These are phyloP conservation scores for Hypotaenidia okinawae DNA, from an alignment of 2,797 vertebrate genomes.

Conservation along the genomic window DNA sequence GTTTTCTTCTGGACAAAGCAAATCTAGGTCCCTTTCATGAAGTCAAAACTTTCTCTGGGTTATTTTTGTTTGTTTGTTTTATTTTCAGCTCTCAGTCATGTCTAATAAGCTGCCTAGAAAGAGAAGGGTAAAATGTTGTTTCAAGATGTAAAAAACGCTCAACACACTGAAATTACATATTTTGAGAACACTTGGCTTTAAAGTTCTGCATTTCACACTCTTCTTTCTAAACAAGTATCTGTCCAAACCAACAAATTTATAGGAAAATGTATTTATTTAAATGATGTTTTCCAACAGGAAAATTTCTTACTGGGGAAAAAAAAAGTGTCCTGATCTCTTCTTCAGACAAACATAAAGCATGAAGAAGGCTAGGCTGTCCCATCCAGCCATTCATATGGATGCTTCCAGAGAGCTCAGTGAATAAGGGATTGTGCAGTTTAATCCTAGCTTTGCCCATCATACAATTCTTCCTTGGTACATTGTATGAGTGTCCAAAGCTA, in stretches of 20 bases:
- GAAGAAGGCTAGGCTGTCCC: neutral
- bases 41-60: neutral
- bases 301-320: neutral
- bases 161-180: neutral
- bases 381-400: neutral
- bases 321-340: neutral
- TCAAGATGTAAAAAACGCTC: neutral
- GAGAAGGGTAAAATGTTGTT: neutral
- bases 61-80: neutral
- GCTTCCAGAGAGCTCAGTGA: neutral
- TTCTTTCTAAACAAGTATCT: neutral
- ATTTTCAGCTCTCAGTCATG: neutral
- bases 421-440: neutral
- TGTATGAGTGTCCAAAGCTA: neutral
- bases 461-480: neutral
- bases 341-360: neutral
- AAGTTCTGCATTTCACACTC: neutral
- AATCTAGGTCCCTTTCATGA: neutral
- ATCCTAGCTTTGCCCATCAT: neutral
- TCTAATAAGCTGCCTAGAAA: neutral
- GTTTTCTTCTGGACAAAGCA: neutral
- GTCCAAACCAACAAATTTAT: slow-evolving; percentile 26
- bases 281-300: neutral
- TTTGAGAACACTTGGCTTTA: slow-evolving; percentile 21
- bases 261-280: slow-evolving; percentile 41